phyloP scores from a whole-genome alignment of 2,888 invertebrate genomes.

The Microlaimidae sp. region DNA sequence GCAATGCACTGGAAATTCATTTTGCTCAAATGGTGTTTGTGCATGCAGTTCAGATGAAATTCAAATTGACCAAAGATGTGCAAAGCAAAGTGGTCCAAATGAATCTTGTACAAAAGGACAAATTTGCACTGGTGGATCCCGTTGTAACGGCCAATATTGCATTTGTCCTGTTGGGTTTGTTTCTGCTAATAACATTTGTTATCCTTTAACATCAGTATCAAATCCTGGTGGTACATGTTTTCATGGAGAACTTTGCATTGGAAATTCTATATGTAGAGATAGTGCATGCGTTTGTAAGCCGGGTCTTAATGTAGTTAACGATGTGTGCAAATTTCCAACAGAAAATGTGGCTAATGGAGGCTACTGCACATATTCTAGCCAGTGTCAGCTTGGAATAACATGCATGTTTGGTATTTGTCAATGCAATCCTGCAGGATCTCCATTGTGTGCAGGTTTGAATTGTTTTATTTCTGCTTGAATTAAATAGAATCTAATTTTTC shows the following conservation, averaged over 20 bases:
- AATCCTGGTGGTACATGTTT: conserved; percentile 5
- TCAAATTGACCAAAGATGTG: not conserved
- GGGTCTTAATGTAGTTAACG: not conserved
- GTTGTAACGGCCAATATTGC: conserved; percentile 4
- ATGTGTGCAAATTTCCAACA: not conserved
- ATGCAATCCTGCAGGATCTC: conserved; percentile 17
- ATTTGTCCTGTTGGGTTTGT: conserved; percentile 6
- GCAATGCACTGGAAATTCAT: not conserved
- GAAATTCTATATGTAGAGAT: not conserved
- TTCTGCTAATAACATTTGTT: not conserved
- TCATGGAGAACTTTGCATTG: conserved; percentile 8
- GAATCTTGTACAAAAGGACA: not conserved
- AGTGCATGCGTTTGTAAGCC: conserved; percentile 4
- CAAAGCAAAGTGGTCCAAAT: not conserved
- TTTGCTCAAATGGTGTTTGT: not conserved
- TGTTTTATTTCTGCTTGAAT: too few relatives aligned
- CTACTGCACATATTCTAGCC: conserved; percentile 21
- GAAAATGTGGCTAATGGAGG: conserved; percentile 20
- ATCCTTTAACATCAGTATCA: not conserved
- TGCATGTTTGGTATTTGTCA: conserved; percentile 29
- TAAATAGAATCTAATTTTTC: too few relatives aligned
- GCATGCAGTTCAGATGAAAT: not conserved
- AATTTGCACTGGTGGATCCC: conserved; percentile 13
- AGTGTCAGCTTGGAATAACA: conserved; percentile 27
- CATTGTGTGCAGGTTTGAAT: too few relatives aligned